Evolutionary conservation across 2,113 vertebrate genomes (phyloP), one percentile per base, ranked within the genome.

Genomic region (Callocephalon fimbriatum): DNA sequence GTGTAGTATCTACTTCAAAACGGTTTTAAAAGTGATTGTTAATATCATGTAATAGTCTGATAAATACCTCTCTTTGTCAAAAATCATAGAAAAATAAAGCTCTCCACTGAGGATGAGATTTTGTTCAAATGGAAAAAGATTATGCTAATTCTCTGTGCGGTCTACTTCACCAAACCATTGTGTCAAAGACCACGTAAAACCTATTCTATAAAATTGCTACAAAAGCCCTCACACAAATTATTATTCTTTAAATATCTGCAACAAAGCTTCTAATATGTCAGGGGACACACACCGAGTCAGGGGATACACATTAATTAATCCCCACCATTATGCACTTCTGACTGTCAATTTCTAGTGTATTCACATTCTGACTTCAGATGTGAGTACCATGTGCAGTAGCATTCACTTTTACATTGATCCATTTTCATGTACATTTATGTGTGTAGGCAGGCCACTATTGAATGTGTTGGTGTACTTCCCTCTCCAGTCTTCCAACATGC

Each of bases 131-230:
- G 50, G 42, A 86, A 91, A 75, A 92, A 93, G 70, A 74, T 91
- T 81, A 76, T 90, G n/a, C 23, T 56, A 38, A 80, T 92, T 95
- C 37, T 86, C 18, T 90, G 6, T 67, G 29, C 0, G 0, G 68
- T 86, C 74, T 91, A 1, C 66, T 82, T 92, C 66, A 63, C 48
- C 53, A 86, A 88, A 76, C 40, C 37, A 22, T 70, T 77, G 63
- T 94, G 47, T 90, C 37, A 92, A 86, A 93, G 63, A 71, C n/a
- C 32, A 22, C 54, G 8, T 32, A 95, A 96, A 96, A 56, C 50
- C 20, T 35, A 18, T 7, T 59, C 50, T 56, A 1, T 47, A 53
- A 85, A 84, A 44, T 37, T 29, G 91, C 74, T 20, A 21, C 62
- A 58, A 26, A 47, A 92, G 51, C 77, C 70, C 79, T 90, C 84